phyloP scores from a whole-genome alignment of 2,888 invertebrate genomes.

The Holacanthella duospinosa region DNA sequence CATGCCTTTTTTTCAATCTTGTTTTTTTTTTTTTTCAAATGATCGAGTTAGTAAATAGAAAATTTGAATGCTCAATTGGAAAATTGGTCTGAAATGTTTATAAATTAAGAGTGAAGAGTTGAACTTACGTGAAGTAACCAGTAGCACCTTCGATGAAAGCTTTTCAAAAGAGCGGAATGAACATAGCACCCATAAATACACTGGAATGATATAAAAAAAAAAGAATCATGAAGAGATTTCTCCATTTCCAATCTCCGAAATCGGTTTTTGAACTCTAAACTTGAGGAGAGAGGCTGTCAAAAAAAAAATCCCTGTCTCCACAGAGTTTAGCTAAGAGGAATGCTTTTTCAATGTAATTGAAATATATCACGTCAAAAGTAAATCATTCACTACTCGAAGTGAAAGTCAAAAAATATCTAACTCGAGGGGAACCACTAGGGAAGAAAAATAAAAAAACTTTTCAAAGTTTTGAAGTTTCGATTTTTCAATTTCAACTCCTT shows the following conservation, averaged over 20 bases:
- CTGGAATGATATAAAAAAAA: slow-evolving; percentile 43
- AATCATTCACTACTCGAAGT: not conserved
- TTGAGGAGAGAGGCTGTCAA: no score
- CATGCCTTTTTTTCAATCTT: no score
- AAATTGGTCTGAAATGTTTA: no score
- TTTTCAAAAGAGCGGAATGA: slow-evolving; percentile 95
- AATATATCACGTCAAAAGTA: slow-evolving; percentile 2
- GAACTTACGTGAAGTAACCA: slow-evolving; percentile 92
- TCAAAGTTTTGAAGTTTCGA: not conserved
- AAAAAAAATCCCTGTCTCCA: no score
- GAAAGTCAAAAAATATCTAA: not conserved
- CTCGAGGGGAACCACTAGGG: not conserved
- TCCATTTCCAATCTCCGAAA: no score
- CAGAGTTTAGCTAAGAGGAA: not conserved
- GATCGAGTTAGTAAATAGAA: no score
- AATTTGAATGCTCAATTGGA: no score
- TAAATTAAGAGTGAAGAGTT: no score
- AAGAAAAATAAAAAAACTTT: not conserved
- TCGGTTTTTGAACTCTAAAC: no score
- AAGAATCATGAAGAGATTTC: no score
- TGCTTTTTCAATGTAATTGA: not conserved
- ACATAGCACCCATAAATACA: slow-evolving; percentile 98
- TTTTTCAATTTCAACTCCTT: not conserved
- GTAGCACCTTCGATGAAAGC: slow-evolving; percentile 96
- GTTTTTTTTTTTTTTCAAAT: no score